A percentile compares a stretch with the other conserved stretches of the same genome.
Conservation (phyloP, 2,888 invertebrate species). For the Terebella lapidaria region DNA sequence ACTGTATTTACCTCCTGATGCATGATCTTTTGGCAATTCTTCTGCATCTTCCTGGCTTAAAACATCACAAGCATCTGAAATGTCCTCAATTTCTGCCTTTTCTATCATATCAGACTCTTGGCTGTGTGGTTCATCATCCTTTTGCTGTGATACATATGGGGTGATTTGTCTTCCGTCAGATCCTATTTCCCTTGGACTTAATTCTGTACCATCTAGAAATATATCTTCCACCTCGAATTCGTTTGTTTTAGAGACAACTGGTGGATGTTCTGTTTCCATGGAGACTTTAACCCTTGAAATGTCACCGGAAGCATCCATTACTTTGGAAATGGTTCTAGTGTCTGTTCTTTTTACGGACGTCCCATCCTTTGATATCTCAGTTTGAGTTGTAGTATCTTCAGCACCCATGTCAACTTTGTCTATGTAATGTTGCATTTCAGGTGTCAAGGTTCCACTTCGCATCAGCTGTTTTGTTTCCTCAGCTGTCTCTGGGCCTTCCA, state of each 20-base stretch:
- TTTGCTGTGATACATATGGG: too few species aligned
- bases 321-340: too few species aligned
- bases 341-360: background rate
- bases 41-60: constrained; percentile 20
- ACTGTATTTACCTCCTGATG: background rate
- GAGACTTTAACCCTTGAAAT: background rate
- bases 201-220: background rate
- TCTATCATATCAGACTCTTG: constrained; percentile 19
- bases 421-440: background rate
- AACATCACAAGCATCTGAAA: constrained; percentile 15
- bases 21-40: constrained; percentile 14
- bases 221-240: background rate
- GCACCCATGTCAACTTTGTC: constrained; percentile 1
- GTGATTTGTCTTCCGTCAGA: background rate
- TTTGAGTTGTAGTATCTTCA: background rate
- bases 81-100: constrained; percentile 23
- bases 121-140: constrained; percentile 6
- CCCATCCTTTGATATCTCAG: background rate
- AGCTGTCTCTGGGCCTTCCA: constrained; percentile 27
- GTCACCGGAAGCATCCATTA: background rate
- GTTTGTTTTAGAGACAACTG: background rate
- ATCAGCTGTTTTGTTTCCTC: constrained; percentile 3
- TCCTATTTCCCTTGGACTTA: background rate
- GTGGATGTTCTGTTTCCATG: background rate
- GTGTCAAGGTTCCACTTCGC: background rate